Evolutionary conservation across 2,113 vertebrate genomes (phyloP).

Genomic region (Dasyornis broadbenti): DNA sequence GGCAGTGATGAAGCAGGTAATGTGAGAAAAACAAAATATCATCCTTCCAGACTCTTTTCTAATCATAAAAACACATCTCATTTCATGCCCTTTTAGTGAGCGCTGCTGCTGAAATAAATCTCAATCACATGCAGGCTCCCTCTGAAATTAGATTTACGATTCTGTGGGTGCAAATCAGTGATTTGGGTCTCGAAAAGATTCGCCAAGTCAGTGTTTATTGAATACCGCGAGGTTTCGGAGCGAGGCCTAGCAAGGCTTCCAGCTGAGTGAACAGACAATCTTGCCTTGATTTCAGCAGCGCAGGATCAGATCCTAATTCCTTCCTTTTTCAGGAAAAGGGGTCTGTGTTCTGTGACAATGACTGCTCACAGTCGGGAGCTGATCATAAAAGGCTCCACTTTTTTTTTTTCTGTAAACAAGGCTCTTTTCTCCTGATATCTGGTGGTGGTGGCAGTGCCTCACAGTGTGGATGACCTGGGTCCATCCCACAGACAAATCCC

Average conservation of each 20-base stretch:
- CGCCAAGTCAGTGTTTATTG: not conserved
- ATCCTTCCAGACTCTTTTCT: not conserved
- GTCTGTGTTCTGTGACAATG: not conserved
- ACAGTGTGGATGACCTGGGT: not conserved
- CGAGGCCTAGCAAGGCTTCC: not conserved
- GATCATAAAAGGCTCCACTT: not conserved
- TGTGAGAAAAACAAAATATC: not conserved
- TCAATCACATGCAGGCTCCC: not conserved
- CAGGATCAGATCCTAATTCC: not conserved
- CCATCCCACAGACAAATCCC: not conserved
- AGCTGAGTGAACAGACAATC: not conserved
- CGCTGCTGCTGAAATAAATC: not conserved
- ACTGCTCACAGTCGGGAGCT: not conserved
- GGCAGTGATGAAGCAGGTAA: not conserved
- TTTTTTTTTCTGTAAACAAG: not conserved
- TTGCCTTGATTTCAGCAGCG: not conserved
- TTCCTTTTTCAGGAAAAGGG: not conserved
- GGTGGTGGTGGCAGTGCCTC: not conserved
- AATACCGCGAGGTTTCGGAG: not conserved
- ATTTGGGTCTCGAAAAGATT: not conserved
- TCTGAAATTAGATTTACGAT: conserved; percentile 28
- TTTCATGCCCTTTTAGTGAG: not conserved
- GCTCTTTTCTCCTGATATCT: not conserved
- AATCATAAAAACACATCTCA: not conserved
- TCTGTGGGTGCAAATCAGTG: not conserved